Conservation (phyloP, 2,113 vertebrate species). For the Dasypus novemcinctus region DNA sequence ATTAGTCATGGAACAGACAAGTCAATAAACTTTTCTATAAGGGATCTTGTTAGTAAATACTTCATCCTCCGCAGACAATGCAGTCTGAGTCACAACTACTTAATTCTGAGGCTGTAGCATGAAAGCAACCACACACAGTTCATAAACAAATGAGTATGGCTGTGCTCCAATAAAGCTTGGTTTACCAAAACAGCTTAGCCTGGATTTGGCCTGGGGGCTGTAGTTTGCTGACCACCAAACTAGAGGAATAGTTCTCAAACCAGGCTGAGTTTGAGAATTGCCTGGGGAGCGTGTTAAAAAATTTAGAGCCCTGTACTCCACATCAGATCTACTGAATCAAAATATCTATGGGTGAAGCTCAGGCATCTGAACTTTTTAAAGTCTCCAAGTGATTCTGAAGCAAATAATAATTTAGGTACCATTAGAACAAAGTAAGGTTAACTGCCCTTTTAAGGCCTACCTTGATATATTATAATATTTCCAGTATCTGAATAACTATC, state of each 20-base stretch:
- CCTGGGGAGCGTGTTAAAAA: not conserved
- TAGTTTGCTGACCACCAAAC: not conserved
- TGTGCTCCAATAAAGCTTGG: not conserved
- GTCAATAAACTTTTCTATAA: not conserved
- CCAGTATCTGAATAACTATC: not conserved
- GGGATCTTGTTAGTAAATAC: not conserved
- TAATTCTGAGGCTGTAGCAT: not conserved
- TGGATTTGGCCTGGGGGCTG: not conserved
- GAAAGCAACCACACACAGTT: not conserved
- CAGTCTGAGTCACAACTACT: not conserved
- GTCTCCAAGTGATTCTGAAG: not conserved
- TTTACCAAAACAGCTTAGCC: not conserved
- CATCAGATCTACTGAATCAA: not conserved
- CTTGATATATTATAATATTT: not conserved
- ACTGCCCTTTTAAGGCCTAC: not conserved
- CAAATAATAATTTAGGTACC: not conserved
- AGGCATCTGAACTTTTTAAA: not conserved
- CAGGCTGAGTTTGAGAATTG: not conserved
- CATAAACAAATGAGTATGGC: not conserved
- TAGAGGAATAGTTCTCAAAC: not conserved
- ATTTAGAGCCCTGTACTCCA: not conserved
- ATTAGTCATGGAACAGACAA: conserved; percentile 1
- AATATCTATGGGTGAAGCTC: not conserved
- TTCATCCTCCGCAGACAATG: not conserved
- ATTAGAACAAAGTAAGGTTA: conserved; percentile 3